A percentile compares a stretch with the other conserved stretches of the same genome.
Evolutionary conservation across 92 coral and sea anemone species (phyloP).

Genomic region (Meandrina meandrites): DNA sequence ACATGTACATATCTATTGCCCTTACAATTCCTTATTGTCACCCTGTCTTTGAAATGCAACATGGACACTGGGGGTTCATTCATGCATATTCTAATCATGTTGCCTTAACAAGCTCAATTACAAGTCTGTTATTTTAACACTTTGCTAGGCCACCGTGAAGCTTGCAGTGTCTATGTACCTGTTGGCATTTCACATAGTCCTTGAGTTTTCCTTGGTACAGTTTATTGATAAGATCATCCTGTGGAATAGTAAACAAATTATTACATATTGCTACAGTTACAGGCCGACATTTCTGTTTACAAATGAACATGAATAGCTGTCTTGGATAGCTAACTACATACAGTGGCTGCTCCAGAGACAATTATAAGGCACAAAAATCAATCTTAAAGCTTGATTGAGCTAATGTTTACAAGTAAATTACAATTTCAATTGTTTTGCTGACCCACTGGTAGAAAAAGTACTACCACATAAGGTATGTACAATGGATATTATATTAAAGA

Average conservation of each 20-base stretch:
- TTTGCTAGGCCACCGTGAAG: background rate
- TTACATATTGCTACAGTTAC: background rate
- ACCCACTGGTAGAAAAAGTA: background rate
- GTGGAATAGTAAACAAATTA: background rate
- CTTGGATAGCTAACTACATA: background rate
- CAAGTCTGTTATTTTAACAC: background rate
- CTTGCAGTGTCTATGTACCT: slow-evolving; percentile 50
- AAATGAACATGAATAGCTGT: background rate
- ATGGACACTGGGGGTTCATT: no score
- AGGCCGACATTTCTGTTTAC: background rate
- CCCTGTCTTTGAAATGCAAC: no score
- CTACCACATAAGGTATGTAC: no score
- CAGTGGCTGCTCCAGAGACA: background rate
- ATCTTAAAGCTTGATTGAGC: background rate
- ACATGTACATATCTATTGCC: no score
- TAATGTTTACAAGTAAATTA: no score
- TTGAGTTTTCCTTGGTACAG: slow-evolving; percentile 96
- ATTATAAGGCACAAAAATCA: no score
- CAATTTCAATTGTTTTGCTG: no score
- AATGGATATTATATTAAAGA: no score
- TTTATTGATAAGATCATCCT: slow-evolving; percentile 92
- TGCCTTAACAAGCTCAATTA: no score
- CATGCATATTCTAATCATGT: no score
- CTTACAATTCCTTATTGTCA: no score
- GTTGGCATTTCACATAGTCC: slow-evolving; percentile 95